Evolutionary conservation across 2,888 invertebrate species (phyloP).

Genomic region (Alitta virens): DNA sequence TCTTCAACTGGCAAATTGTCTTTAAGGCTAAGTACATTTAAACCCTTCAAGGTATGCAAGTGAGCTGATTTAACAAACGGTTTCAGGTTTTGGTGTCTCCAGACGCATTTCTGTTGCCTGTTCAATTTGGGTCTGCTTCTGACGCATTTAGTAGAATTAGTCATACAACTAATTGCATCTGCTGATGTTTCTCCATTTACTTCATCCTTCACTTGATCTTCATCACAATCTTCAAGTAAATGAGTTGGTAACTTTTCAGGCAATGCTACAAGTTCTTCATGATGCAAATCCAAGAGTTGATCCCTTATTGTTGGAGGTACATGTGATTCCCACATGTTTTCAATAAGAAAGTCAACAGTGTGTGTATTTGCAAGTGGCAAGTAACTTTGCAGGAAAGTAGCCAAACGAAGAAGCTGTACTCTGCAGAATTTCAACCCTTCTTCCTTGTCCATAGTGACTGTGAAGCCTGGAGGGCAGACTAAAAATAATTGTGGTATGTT

Average conservation of each 20-base stretch:
- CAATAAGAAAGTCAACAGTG: conserved; percentile 41
- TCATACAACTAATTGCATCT: not conserved
- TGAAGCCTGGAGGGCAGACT: too few species aligned
- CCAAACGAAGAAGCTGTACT: too few species aligned
- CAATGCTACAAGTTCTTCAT: conserved; percentile 28
- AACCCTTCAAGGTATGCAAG: conserved; percentile 20
- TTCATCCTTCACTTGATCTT: not conserved
- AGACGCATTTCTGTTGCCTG: not conserved
- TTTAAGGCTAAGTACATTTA: conserved; percentile 5
- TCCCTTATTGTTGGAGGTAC: conserved; percentile 31
- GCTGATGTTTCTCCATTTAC: not conserved
- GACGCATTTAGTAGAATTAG: conserved; percentile 9
- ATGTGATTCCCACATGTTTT: conserved; percentile 36
- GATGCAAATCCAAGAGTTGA: conserved; percentile 31
- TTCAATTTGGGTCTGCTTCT: not conserved
- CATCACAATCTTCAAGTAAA: not conserved
- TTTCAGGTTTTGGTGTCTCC: conserved; percentile 25
- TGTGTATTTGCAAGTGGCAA: conserved; percentile 45
- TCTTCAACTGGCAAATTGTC: not conserved
- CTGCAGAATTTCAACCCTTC: too few species aligned
- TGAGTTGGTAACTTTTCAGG: not conserved
- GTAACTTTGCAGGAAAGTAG: conserved; percentile 33
- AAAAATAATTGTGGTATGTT: too few species aligned
- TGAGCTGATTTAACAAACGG: conserved; percentile 26
- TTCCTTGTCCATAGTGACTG: too few species aligned